A percentile compares a stretch with the other conserved stretches of the same genome.
Evolutionary conservation across 2,888 invertebrate species (phyloP).

Genomic region (Nymphalis urticae): DNA sequence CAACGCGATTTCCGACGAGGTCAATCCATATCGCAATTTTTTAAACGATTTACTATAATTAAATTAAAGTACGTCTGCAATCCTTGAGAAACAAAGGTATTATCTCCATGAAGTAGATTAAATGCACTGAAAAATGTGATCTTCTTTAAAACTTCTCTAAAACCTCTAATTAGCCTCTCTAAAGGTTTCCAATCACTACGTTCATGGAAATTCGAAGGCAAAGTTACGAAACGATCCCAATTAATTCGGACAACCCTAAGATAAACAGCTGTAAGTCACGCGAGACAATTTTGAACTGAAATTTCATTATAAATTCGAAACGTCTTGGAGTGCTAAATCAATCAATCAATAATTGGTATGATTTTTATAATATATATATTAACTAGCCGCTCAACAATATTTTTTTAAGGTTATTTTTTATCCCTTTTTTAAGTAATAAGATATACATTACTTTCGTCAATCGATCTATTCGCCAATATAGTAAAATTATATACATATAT

Average conservation of each 20-base stretch:
- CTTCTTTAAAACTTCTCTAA: slow-evolving; percentile 22
- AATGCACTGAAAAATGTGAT: background rate
- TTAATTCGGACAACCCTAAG: slow-evolving; percentile 40
- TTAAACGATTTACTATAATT: too few species aligned
- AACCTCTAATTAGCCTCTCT: slow-evolving; percentile 37
- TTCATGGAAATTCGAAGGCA: slow-evolving; percentile 34
- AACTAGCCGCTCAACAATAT: too few species aligned
- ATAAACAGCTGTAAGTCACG: slow-evolving; percentile 39
- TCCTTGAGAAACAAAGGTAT: too few species aligned
- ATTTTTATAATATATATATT: too few species aligned
- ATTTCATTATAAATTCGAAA: slow-evolving; percentile 26
- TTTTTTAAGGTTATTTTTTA: too few species aligned
- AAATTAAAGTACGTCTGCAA: too few species aligned
- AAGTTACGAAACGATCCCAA: slow-evolving; percentile 42
- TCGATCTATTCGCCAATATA: too few species aligned
- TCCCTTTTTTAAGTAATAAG: too few species aligned
- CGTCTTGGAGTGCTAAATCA: background rate
- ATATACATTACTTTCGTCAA: too few species aligned
- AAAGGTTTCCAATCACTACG: slow-evolving; percentile 37
- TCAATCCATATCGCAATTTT: too few species aligned
- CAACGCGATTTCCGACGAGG: too few species aligned
- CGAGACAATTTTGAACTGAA: slow-evolving; percentile 30
- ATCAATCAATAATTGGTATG: background rate
- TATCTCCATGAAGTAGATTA: background rate
- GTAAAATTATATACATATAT: too few species aligned